A percentile compares a stretch with the other conserved stretches of the same genome.
Evolutionary conservation across 2,113 vertebrate genomes (phyloP).

Genomic region (Aythya baeri): DNA sequence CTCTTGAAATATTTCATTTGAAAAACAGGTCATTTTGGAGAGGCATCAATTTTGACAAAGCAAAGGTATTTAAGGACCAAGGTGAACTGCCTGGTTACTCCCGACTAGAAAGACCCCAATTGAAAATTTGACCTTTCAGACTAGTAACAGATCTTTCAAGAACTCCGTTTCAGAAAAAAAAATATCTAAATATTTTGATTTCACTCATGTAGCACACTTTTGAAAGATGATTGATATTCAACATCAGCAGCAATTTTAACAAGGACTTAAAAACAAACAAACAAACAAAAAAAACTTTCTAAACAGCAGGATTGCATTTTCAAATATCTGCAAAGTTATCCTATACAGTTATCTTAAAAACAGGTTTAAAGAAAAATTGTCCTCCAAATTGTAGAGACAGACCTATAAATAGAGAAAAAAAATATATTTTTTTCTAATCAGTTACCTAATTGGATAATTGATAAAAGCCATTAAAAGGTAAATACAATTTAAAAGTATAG

Average conservation of each 20-base stretch:
- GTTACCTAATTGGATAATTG: not conserved
- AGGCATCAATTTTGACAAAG: not conserved
- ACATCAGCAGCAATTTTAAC: not conserved
- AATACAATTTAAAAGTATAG: not conserved
- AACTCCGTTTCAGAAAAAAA: not conserved
- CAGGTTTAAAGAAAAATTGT: not conserved
- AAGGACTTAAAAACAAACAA: not conserved
- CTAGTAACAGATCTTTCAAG: not conserved
- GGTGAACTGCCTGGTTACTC: not conserved
- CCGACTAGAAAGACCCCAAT: not conserved
- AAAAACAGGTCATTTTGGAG: not conserved
- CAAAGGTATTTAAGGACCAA: not conserved
- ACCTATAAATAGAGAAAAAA: not conserved
- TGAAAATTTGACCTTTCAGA: conserved; percentile 17
- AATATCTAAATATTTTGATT: not conserved
- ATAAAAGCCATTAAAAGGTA: not conserved
- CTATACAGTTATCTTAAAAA: not conserved
- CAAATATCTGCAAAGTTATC: not conserved
- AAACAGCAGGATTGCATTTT: not conserved
- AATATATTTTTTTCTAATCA: not conserved
- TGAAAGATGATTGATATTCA: not conserved
- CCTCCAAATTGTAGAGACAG: not conserved
- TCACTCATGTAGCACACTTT: not conserved
- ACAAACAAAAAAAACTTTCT: not conserved
- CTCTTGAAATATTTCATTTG: not conserved